Evolutionary conservation across 2,888 invertebrate genomes (phyloP).

Genomic region (Desoria tigrina): DNA sequence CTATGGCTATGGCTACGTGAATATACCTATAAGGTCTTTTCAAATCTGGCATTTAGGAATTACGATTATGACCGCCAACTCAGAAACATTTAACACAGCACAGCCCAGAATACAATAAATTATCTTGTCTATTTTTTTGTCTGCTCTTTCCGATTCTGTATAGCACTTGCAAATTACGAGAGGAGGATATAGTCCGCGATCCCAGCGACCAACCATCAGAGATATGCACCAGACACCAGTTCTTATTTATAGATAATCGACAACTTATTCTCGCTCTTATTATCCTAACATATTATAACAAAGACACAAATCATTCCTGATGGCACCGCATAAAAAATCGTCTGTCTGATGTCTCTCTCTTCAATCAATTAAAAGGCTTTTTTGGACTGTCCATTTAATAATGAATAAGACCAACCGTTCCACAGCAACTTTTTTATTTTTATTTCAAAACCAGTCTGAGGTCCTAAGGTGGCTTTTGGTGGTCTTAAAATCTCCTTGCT

Average conservation of each 20-base stretch:
- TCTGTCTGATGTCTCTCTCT: slow-evolving; percentile 5
- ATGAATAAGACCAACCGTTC: background rate
- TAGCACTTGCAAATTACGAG: background rate
- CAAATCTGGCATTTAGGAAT: slow-evolving; percentile 4
- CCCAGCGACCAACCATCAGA: background rate
- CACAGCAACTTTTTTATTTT: background rate
- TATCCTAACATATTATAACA: too few species aligned
- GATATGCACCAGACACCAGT: slow-evolving; percentile 7
- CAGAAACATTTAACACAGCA: background rate
- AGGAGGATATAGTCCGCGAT: background rate
- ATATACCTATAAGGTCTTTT: too few species aligned
- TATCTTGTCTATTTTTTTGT: slow-evolving; percentile 8
- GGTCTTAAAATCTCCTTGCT: too few species aligned
- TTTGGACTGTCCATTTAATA: background rate
- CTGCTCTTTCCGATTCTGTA: slow-evolving; percentile 1
- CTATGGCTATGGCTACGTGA: too few species aligned
- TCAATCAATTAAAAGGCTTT: slow-evolving; percentile 8
- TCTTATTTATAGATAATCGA: slow-evolving; percentile 10
- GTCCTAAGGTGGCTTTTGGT: too few species aligned
- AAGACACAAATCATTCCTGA: slow-evolving; percentile 4
- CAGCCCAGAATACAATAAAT: slow-evolving; percentile 1
- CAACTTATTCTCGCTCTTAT: background rate
- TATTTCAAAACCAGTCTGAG: too few species aligned
- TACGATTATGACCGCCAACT: slow-evolving; percentile 1
- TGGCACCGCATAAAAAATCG: slow-evolving; percentile 1